Conservation (phyloP, 2,888 invertebrate species). For the Endomychus coccineus region DNA sequence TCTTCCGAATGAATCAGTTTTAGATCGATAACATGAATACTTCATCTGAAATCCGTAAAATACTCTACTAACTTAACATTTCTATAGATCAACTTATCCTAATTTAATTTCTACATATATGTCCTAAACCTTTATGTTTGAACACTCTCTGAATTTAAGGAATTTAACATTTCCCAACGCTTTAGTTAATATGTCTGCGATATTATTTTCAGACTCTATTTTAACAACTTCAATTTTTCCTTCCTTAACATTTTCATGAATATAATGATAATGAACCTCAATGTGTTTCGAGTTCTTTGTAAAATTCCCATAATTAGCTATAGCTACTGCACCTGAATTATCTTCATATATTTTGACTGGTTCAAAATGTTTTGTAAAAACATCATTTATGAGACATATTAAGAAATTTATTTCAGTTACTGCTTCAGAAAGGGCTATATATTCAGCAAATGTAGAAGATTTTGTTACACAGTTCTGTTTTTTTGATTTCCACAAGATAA, state of each 20-base stretch:
- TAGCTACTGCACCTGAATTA: slow-evolving; percentile 13
- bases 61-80: too few species aligned
- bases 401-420: slow-evolving; percentile 16
- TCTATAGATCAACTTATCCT: too few species aligned
- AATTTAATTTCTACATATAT: too few species aligned
- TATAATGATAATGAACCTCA: slow-evolving; percentile 26
- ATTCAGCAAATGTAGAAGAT: slow-evolving; percentile 24
- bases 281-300: slow-evolving; percentile 27
- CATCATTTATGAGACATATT: slow-evolving; percentile 10
- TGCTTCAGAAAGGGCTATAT: slow-evolving; percentile 22
- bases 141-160: slow-evolving; percentile 16
- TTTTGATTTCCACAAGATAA: slow-evolving; percentile 25
- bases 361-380: slow-evolving; percentile 14
- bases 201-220: slow-evolving; percentile 27
- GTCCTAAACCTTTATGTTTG: too few species aligned
- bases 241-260: slow-evolving; percentile 22
- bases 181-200: slow-evolving; percentile 25
- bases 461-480: slow-evolving; percentile 22
- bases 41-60: too few species aligned
- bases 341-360: slow-evolving; percentile 24
- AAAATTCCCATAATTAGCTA: slow-evolving; percentile 25
- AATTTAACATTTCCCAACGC: slow-evolving; percentile 16
- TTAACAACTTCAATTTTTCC: slow-evolving; percentile 23
- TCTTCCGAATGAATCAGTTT: too few species aligned
- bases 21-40: too few species aligned